Conservation (phyloP, 2,797 vertebrate species). For the Nannoperca australis region DNA sequence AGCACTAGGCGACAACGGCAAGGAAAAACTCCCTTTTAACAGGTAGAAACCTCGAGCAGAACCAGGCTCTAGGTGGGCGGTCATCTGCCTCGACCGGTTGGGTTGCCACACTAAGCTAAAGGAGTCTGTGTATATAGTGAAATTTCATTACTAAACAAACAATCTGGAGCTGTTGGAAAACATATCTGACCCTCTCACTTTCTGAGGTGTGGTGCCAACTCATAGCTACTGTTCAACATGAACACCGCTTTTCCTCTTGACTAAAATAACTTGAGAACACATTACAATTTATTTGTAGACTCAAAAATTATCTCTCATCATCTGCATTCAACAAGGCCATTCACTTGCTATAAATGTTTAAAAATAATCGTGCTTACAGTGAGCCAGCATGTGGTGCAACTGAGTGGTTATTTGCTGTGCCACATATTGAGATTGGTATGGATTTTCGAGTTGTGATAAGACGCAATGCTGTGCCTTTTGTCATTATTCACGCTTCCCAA, state of each 20-base stretch:
- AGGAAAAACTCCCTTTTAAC: no score
- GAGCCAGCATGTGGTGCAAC: conserved; percentile 31
- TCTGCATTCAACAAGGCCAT: conserved; percentile 37
- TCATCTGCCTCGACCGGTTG: no score
- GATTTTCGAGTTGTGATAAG: conserved; percentile 74
- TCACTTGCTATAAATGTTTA: conserved; percentile 40
- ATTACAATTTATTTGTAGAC: conserved; percentile 33
- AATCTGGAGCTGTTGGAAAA: background rate
- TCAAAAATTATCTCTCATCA: conserved; percentile 36
- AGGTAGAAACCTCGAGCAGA: no score
- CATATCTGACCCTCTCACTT: background rate
- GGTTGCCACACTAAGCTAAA: background rate
- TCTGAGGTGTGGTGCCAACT: background rate
- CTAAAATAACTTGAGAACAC: conserved; percentile 20
- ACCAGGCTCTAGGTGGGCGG: no score
- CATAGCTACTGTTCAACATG: background rate
- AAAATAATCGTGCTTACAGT: conserved; percentile 10
- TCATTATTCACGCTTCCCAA: conserved; percentile 86
- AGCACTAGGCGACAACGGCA: no score
- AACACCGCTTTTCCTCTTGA: background rate
- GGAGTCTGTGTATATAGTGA: no score
- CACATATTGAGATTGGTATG: conserved; percentile 65
- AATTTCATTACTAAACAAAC: background rate
- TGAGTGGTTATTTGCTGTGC: conserved; percentile 57
- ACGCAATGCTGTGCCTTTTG: conserved; percentile 79